These are phyloP conservation scores for Marmota flaviventris DNA, from an alignment of 2,113 vertebrate species.

Conservation along the genomic window DNA sequence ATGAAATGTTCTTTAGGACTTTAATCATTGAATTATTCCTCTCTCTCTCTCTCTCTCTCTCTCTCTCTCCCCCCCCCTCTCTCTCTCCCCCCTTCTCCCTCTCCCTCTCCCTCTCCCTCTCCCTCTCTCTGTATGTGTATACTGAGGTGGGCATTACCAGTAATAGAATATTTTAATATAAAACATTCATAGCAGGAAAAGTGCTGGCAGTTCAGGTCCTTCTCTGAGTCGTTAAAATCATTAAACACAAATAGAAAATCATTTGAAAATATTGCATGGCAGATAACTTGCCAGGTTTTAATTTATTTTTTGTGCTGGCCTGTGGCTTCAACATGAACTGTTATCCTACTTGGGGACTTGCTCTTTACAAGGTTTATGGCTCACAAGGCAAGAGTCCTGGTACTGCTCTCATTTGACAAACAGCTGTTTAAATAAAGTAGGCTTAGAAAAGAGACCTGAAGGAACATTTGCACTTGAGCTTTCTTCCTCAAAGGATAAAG, in stretches of 20 bases:
- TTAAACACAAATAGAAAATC: conserved; percentile 65
- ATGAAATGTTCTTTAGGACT: not conserved
- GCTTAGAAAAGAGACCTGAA: conserved; percentile 73
- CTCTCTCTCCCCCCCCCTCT: too few relatives aligned
- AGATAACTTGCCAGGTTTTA: conserved; percentile 49
- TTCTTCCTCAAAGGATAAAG: conserved; percentile 77
- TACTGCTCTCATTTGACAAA: conserved; percentile 65
- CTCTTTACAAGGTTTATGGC: conserved; percentile 67
- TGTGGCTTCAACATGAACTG: conserved; percentile 76
- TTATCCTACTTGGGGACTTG: conserved; percentile 76
- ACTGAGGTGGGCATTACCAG: not conserved
- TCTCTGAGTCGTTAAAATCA: conserved; percentile 32
- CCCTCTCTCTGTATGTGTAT: not conserved
- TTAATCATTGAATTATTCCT: conserved; percentile 32
- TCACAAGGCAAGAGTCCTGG: conserved; percentile 63
- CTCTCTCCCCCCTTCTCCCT: too few relatives aligned
- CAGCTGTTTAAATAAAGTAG: conserved; percentile 85
- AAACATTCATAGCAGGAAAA: conserved; percentile 7
- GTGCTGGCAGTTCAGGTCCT: not conserved
- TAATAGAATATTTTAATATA: conserved; percentile 51
- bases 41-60: too few relatives aligned
- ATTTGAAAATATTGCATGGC: conserved; percentile 53
- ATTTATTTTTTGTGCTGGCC: conserved; percentile 33
- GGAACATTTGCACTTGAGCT: conserved; percentile 74
- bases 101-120: too few relatives aligned